Evolutionary conservation across 1,140 invertebrate genomes (phyloP), one percentile per base, ranked within the genome.

Genomic region (Neocloeon triangulifer): DNA sequence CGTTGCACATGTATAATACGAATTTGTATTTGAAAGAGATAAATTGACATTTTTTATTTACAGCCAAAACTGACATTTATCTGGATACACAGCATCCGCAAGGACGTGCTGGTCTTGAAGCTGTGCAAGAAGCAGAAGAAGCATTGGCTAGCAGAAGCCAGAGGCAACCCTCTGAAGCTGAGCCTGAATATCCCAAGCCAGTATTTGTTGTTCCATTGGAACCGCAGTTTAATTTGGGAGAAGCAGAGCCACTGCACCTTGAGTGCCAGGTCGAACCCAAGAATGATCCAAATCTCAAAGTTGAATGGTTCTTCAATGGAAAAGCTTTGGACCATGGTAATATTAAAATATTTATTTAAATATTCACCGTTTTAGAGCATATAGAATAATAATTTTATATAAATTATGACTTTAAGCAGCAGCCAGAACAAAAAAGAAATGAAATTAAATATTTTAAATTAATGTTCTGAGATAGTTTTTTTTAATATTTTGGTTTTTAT

Each of bases 191-290:
- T 52, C 67, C 73, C 21, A 85, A 86, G 50, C 88, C 88, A 25
- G 64, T 80, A 37, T 95, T 86, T 70, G 73, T 71, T 2, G 71
- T 76, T 25, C 81, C 80, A 22, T 58, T 88, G 30, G 66, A 69
- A 48, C 61, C 73, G 12, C 75, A 85, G 53, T 74, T 82, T 44
- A 70, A 68, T 45, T 56, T 96, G n/a, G 65, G 71, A 34, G 94
- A 98, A 60, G 75, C 79, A 22, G 73, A 92, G 53, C 64, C 80
- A 2, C 62, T 92, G 19, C 82, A 91, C 52, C 62, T 98, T 36
- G 86, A 96, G 55, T 86, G 77, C 28, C 76, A 80, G 47, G 81
- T 94, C 5, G 81, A 89, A 53, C 94, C 92, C 1, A 85, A 94
- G 51, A 76, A 89, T 49, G 94, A 98, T 64, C 92, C 92, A 2